These are phyloP conservation scores for Alfaro cultratus DNA, from an alignment of 2,797 vertebrate species.

Conservation along the genomic window DNA sequence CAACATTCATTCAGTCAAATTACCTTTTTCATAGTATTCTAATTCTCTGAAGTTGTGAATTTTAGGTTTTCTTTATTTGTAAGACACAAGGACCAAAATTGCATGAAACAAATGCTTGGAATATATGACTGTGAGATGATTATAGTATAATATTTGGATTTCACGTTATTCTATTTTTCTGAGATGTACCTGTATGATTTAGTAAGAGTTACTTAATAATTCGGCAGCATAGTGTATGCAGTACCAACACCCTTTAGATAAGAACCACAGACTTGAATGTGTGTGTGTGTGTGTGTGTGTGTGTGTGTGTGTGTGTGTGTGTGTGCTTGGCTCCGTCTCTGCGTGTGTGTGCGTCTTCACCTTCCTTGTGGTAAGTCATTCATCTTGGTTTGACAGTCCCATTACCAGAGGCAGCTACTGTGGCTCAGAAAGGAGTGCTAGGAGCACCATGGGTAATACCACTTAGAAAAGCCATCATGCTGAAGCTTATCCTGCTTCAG, in stretches of 20 bases:
- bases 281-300: background rate
- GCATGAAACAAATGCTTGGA: no score
- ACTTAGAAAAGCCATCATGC: conserved; percentile 67
- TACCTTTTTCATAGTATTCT: no score
- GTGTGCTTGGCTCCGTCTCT: conserved; percentile 2
- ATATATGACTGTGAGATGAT: no score
- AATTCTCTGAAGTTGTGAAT: no score
- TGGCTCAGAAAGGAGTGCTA: conserved; percentile 69
- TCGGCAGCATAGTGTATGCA: background rate
- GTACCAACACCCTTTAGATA: conserved; percentile 7
- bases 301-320: conserved; percentile 24
- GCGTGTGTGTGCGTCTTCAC: conserved; percentile 49
- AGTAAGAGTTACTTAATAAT: conserved; percentile 11
- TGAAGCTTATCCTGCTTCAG: conserved; percentile 33
- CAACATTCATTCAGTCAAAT: background rate
- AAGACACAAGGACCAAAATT: no score
- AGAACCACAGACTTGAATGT: background rate
- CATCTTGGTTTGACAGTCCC: conserved; percentile 79
- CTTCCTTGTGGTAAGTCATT: conserved; percentile 71
- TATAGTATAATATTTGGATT: no score
- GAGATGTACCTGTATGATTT: background rate
- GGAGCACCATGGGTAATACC: conserved; percentile 68
- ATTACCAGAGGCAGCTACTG: conserved; percentile 76
- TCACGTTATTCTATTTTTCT: no score
- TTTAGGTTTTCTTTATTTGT: no score